A percentile compares a stretch with the other conserved stretches of the same genome.
Evolutionary conservation across 2,797 vertebrate species (phyloP).

Genomic region (Aldrovandia affinis): DNA sequence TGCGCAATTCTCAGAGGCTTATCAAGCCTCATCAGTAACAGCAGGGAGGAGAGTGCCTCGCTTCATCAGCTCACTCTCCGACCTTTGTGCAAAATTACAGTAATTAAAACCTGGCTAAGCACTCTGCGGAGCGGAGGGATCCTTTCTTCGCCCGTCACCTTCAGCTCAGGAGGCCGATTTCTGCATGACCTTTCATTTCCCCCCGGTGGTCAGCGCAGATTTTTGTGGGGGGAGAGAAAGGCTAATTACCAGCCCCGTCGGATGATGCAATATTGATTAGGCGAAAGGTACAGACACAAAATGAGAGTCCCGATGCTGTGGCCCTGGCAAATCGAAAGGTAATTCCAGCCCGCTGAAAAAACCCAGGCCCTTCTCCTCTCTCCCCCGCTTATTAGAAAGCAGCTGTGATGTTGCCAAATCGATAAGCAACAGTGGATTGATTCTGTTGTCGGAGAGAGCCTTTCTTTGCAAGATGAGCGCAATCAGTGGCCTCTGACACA

Average conservation of each 20-base stretch:
- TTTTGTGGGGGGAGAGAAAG: constrained; percentile 55
- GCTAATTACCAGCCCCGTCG: constrained; percentile 89
- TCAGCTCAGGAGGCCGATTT: constrained; percentile 84
- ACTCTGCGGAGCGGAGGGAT: constrained; percentile 84
- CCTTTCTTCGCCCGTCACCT: constrained; percentile 88
- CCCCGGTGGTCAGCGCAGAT: constrained; percentile 82
- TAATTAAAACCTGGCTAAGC: constrained; percentile 93
- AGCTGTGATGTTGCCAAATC: constrained; percentile 90
- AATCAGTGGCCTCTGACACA: constrained; percentile 82
- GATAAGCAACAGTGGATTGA: constrained; percentile 84
- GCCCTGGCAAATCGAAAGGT: constrained; percentile 89
- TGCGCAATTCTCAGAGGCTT: constrained; percentile 84
- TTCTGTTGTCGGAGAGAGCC: constrained; percentile 85
- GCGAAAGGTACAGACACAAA: constrained; percentile 83
- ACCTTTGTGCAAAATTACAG: constrained; percentile 94
- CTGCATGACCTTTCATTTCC: constrained; percentile 81
- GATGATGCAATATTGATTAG: constrained; percentile 90
- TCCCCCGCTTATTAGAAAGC: constrained; percentile 87
- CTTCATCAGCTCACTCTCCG: constrained; percentile 95
- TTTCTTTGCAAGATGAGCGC: constrained; percentile 72
- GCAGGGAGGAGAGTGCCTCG: constrained; percentile 90
- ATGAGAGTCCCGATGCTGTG: constrained; percentile 86
- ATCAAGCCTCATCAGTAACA: constrained; percentile 95
- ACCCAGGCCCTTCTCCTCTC: constrained; percentile 71
- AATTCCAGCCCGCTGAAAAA: constrained; percentile 84